phyloP scores from a whole-genome alignment of 35 echinoderm and acorn worm species.

The Nesometra sesokonis region DNA sequence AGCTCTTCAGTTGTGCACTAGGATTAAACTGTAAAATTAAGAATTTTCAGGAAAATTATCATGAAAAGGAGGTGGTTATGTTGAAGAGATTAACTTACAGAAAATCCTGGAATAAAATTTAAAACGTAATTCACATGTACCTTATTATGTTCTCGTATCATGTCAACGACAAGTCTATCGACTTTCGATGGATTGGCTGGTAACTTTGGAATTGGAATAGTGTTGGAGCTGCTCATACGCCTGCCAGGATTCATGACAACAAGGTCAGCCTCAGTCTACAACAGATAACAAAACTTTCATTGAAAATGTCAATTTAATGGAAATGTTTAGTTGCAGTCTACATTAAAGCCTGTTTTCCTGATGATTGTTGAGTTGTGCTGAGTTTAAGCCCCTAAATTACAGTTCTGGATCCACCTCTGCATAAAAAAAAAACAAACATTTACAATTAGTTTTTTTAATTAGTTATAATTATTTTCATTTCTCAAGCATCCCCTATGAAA shows the following conservation, averaged over 20 bases:
- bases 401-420: no score
- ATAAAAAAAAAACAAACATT: no score
- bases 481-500: no score
- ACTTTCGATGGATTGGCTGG: conserved; percentile 50
- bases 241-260: conserved; percentile 51
- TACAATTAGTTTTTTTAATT: no score
- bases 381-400: no score
- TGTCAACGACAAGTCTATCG: conserved; percentile 64
- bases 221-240: conserved; percentile 65
- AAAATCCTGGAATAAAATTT: not conserved
- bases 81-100: not conserved
- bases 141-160: conserved; percentile 59
- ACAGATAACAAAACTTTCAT: not conserved
- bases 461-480: no score
- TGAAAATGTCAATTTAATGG: no score
- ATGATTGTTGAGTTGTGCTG: no score
- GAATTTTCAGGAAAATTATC: not conserved
- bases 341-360: not conserved
- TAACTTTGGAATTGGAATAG: conserved; percentile 46
- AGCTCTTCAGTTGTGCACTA: no score
- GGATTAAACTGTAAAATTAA: no score
- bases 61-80: not conserved
- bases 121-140: not conserved
- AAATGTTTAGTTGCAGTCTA: no score
- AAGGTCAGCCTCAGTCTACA: conserved; percentile 59